phyloP scores from a whole-genome alignment of 64 coral and sea anemone genomes.

The Hydrozoanthus tunicans region DNA sequence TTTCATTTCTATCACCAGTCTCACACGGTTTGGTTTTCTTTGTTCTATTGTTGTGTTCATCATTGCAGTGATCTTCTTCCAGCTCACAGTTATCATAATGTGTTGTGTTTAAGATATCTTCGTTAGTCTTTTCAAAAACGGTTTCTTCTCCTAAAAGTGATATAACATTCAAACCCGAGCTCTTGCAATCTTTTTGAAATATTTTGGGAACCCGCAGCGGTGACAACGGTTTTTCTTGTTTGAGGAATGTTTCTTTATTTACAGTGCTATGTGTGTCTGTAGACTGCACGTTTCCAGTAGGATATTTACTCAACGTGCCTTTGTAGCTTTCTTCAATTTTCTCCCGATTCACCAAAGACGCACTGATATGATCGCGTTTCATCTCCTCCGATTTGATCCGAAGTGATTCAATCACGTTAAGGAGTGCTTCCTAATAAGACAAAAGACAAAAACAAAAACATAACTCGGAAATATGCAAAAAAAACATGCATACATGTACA shows the following conservation, averaged over 20 bases:
- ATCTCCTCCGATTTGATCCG: slow-evolving; percentile 19
- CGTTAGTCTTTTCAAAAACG: neutral
- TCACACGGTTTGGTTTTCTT: neutral
- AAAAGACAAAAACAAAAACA: neutral
- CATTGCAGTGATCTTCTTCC: neutral
- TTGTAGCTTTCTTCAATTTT: neutral
- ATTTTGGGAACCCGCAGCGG: neutral
- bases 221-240: neutral
- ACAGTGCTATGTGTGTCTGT: neutral
- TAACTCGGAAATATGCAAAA: neutral
- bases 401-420: slow-evolving; percentile 20
- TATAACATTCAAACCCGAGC: slow-evolving; percentile 10
- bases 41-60: neutral
- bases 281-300: neutral
- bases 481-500: neutral
- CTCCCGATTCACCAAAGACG: neutral
- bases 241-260: neutral
- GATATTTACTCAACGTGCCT: neutral
- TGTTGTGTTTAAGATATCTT: neutral
- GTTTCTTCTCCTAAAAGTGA: neutral
- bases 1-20: neutral
- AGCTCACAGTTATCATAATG: slow-evolving; percentile 10
- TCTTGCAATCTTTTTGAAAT: neutral
- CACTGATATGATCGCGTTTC: neutral
- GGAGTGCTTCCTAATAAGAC: neutral